These are phyloP conservation scores for Thripadectes ignobilis DNA, from an alignment of 2,797 vertebrate species.

Conservation along the genomic window DNA sequence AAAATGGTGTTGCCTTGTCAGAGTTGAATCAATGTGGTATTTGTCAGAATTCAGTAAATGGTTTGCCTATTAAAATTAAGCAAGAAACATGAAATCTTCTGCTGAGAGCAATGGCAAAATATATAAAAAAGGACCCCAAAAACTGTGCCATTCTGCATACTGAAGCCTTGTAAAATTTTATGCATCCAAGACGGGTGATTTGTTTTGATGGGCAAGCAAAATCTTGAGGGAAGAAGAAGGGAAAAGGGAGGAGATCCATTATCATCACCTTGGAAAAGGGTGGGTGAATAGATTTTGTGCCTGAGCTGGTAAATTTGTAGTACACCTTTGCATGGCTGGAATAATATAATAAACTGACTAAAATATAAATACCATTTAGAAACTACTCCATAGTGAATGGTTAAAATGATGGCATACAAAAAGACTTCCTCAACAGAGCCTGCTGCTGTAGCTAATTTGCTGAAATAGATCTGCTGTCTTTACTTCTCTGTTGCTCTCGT, in stretches of 20 bases:
- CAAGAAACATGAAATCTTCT: neutral
- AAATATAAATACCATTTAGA: constrained; percentile 33
- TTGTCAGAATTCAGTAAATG: neutral
- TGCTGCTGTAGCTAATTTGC: constrained; percentile 51
- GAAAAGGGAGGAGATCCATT: neutral
- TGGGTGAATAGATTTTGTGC: constrained; percentile 24
- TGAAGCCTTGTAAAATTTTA: constrained; percentile 8
- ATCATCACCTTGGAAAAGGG: neutral
- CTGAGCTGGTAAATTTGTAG: constrained; percentile 23
- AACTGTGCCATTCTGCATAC: neutral
- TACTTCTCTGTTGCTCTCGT: neutral
- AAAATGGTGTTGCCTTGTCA: neutral
- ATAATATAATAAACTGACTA: constrained; percentile 28
- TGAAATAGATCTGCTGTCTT: constrained; percentile 12
- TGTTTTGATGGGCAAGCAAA: constrained; percentile 40
- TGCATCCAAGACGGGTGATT: constrained; percentile 18
- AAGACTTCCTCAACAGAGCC: constrained; percentile 17
- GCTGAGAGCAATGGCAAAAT: neutral
- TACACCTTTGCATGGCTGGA: constrained; percentile 31
- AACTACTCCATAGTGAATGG: constrained; percentile 9
- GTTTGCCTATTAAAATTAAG: neutral
- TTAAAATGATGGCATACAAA: constrained; percentile 41
- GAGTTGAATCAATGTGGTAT: neutral
- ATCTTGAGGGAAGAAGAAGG: neutral
- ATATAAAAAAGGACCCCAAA: fast-evolving